Percentiles rank a stretch among this genome's conserved stretches.
Evolutionary conservation across 2,113 vertebrate species (phyloP).

Genomic region (Zapornia atra): DNA sequence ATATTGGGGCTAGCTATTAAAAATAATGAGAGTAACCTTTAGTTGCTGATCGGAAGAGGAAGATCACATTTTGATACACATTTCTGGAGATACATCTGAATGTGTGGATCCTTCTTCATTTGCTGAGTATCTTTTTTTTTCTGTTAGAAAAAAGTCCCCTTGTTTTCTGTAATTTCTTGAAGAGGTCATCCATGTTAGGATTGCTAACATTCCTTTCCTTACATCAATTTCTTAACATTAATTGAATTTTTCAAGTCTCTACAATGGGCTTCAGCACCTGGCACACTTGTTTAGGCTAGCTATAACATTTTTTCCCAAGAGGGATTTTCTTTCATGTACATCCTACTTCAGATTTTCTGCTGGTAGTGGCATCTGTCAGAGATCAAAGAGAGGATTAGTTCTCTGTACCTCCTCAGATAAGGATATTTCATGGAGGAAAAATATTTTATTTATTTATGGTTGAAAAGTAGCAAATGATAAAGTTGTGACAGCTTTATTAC

Average conservation of each 20-base stretch:
- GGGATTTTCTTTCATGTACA: conserved; percentile 19
- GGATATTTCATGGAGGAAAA: background rate
- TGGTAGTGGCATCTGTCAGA: conserved; percentile 25
- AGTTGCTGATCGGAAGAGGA: background rate
- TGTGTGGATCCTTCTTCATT: background rate
- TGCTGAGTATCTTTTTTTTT: background rate
- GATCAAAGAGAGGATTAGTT: conserved; percentile 54
- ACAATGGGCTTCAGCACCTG: background rate
- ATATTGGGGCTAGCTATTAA: background rate
- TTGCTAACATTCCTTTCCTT: background rate
- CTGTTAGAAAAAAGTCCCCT: background rate
- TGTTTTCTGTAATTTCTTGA: background rate
- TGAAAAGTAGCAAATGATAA: background rate
- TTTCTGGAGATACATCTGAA: background rate
- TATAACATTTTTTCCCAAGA: background rate
- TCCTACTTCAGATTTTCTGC: conserved; percentile 13
- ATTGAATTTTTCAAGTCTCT: background rate
- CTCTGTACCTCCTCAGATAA: conserved; percentile 28
- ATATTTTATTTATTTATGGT: conserved; percentile 7
- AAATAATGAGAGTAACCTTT: conserved; percentile 15
- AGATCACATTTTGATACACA: background rate
- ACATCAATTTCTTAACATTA: background rate
- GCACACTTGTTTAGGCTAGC: background rate
- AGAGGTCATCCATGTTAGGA: background rate
- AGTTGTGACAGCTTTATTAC: background rate